These are phyloP conservation scores for Setophaga coronata DNA, from an alignment of 2,113 vertebrate genomes.

Conservation along the genomic window DNA sequence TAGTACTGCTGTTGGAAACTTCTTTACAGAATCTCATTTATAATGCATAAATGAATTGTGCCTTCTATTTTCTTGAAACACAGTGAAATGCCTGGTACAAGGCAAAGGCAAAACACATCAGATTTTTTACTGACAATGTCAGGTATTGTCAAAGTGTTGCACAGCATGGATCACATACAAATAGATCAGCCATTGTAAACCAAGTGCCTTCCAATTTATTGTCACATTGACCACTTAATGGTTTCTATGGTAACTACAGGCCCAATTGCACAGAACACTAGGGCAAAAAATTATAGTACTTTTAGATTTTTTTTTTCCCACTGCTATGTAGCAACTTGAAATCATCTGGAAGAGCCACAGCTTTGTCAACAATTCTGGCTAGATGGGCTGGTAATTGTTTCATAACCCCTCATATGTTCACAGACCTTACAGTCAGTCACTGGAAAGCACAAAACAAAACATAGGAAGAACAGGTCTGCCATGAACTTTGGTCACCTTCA, in stretches of 20 bases:
- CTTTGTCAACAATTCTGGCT: not conserved
- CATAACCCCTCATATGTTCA: not conserved
- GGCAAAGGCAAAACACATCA: not conserved
- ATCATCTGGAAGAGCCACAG: not conserved
- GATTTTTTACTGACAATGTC: not conserved
- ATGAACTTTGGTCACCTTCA: not conserved
- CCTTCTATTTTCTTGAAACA: not conserved
- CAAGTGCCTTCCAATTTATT: not conserved
- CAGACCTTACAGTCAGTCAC: not conserved
- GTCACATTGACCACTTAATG: slow-evolving; percentile 1
- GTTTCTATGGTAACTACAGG: slow-evolving; percentile 29
- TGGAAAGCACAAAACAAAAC: not conserved
- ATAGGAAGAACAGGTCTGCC: not conserved
- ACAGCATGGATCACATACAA: not conserved
- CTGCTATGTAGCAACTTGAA: not conserved
- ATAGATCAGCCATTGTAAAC: not conserved
- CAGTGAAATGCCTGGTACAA: not conserved
- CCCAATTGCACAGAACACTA: not conserved
- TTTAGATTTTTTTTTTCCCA: not conserved
- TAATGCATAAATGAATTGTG: not conserved
- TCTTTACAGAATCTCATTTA: not conserved
- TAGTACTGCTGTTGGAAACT: not conserved
- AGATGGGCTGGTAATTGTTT: not conserved
- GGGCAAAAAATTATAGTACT: not conserved
- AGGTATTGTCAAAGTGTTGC: not conserved